Percentiles rank a stretch among this genome's conserved stretches.
These are phyloP conservation scores for Daktulosphaira vitifoliae DNA, from an alignment of 1,140 invertebrate genomes.

Conservation along the genomic window DNA sequence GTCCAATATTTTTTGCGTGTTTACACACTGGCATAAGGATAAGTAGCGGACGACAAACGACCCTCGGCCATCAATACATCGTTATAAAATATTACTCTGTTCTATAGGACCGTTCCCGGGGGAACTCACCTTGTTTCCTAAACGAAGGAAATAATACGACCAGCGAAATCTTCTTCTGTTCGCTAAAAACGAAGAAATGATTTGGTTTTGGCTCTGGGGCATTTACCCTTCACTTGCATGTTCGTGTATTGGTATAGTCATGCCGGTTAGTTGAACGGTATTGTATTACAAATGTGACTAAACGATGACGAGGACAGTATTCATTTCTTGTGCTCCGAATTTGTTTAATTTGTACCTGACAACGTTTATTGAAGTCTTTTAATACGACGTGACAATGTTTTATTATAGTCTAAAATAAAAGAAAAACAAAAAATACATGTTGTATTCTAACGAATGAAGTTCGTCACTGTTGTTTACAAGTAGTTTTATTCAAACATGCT, in stretches of 20 bases:
- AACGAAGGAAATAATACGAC: neutral
- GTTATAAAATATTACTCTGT: conserved; percentile 29
- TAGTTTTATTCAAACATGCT: too few relatives aligned
- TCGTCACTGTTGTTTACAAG: too few relatives aligned
- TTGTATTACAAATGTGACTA: too few relatives aligned
- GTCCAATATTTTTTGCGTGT: conserved; percentile 14
- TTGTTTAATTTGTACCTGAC: too few relatives aligned
- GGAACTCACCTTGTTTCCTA: conserved; percentile 7
- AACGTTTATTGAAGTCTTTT: too few relatives aligned
- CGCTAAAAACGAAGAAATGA: conserved; percentile 9
- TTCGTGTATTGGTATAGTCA: neutral
- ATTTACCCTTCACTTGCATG: neutral
- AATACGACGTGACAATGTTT: too few relatives aligned
- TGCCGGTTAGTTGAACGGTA: neutral
- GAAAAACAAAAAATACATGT: too few relatives aligned
- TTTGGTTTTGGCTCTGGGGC: neutral
- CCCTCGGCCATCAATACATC: conserved; percentile 32
- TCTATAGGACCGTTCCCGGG: neutral
- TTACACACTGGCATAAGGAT: conserved; percentile 22
- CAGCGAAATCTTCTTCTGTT: neutral
- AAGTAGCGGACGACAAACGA: conserved; percentile 29
- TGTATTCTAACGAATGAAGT: too few relatives aligned
- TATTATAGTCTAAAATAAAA: too few relatives aligned
- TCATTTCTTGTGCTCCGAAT: too few relatives aligned
- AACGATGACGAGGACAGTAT: too few relatives aligned